Percentiles rank a stretch among this genome's conserved stretches.
Conservation (phyloP, 2,797 vertebrate species). For the Oreochromis mossambicus region DNA sequence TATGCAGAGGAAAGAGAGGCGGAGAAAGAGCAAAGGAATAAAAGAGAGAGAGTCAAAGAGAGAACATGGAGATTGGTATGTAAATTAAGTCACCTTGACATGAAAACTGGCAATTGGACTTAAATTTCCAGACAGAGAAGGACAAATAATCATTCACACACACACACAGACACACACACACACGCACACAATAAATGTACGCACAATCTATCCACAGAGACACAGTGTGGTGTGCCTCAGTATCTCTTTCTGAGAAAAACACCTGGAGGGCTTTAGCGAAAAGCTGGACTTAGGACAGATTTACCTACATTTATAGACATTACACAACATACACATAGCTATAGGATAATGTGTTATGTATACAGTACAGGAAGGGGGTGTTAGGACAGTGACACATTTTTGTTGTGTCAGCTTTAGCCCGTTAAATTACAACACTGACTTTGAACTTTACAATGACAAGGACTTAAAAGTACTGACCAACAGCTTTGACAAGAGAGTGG, state of each 20-base stretch:
- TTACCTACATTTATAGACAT: slow-evolving; percentile 34
- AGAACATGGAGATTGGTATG: slow-evolving; percentile 47
- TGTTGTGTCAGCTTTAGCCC: neutral
- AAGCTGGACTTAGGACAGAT: slow-evolving; percentile 28
- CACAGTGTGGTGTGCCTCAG: slow-evolving; percentile 5
- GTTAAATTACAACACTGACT: neutral
- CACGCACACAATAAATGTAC: neutral
- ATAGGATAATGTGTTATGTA: neutral
- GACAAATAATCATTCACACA: slow-evolving; percentile 45
- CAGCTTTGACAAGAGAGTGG: neutral
- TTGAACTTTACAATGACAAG: slow-evolving; percentile 1
- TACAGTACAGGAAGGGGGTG: neutral
- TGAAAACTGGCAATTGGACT: slow-evolving; percentile 49
- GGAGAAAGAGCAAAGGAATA: slow-evolving; percentile 4
- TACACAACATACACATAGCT: neutral
- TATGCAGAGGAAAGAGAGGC: neutral
- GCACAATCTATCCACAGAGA: neutral
- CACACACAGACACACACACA: neutral
- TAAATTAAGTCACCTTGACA: slow-evolving; percentile 67
- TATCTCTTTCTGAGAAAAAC: slow-evolving; percentile 42
- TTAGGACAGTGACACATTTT: slow-evolving; percentile 10
- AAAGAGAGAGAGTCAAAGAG: slow-evolving; percentile 1
- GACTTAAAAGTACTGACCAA: neutral
- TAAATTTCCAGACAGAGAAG: slow-evolving; percentile 55
- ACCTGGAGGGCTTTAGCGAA: slow-evolving; percentile 32